Evolutionary conservation across 2,888 invertebrate genomes (phyloP).

Genomic region (Andrena trimmerana): DNA sequence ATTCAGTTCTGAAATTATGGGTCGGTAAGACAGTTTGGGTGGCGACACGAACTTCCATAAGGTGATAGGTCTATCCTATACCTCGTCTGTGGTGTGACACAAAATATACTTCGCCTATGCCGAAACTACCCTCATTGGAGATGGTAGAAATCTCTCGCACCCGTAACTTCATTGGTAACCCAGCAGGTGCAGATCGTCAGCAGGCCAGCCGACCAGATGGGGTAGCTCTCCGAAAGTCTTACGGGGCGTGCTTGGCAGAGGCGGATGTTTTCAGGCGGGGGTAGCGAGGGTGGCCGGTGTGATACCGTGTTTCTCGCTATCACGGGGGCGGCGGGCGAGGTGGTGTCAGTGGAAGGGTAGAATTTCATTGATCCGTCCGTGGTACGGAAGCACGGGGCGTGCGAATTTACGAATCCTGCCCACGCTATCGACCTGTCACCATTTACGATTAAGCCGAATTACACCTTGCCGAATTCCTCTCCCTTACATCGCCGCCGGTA

Average conservation of each 20-base stretch:
- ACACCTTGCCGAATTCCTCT: not conserved
- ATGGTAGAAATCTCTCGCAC: not conserved
- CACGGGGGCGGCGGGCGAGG: conserved; percentile 67
- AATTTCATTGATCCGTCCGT: conserved; percentile 84
- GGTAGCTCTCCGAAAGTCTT: not conserved
- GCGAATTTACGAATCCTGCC: conserved; percentile 67
- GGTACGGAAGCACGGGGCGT: conserved; percentile 75
- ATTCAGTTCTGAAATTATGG: no score
- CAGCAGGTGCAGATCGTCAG: conserved; percentile 18
- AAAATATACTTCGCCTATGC: no score
- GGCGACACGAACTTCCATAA: no score
- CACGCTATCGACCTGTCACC: conserved; percentile 53
- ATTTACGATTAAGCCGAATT: conserved; percentile 8
- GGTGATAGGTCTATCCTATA: no score
- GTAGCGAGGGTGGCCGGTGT: conserved; percentile 78
- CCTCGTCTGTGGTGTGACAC: no score
- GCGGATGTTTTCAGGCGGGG: conserved; percentile 77
- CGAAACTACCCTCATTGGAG: no score
- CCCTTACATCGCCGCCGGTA: not conserved
- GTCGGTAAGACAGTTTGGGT: no score
- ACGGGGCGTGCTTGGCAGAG: conserved; percentile 50
- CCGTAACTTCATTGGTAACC: conserved; percentile 11
- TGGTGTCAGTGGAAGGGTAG: conserved; percentile 74
- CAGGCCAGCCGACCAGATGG: conserved; percentile 13
- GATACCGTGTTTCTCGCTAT: conserved; percentile 73